Percentiles rank a stretch among this genome's conserved stretches.
Evolutionary conservation across 2,797 vertebrate genomes (phyloP).

Genomic region (Nannoperca australis): DNA sequence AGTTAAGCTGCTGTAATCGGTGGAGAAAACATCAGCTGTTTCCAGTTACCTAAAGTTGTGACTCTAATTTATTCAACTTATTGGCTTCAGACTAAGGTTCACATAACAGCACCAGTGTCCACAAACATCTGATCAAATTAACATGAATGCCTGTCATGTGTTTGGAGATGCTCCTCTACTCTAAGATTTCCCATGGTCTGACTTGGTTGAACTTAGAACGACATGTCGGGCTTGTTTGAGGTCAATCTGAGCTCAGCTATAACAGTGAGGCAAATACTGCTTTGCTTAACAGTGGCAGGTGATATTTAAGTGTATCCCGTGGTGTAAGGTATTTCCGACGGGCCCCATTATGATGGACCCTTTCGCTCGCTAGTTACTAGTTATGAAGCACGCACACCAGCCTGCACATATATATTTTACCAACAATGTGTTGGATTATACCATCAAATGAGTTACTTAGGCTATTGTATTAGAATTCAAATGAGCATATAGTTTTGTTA

Average conservation of each 20-base stretch:
- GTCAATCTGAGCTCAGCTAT: conserved; percentile 7
- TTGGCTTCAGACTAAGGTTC: conserved; percentile 61
- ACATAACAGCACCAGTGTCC: conserved; percentile 71
- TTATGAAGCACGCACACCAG: too few relatives aligned
- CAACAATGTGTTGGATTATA: too few relatives aligned
- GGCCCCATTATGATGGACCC: too few relatives aligned
- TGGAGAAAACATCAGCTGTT: conserved; percentile 87
- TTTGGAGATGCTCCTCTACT: conserved; percentile 56
- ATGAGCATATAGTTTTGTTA: too few relatives aligned
- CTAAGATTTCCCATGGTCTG: conserved; percentile 42
- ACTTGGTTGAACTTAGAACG: conserved; percentile 23
- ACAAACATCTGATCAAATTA: conserved; percentile 74
- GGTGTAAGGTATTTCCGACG: too few relatives aligned
- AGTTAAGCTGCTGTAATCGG: conserved; percentile 49
- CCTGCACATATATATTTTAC: too few relatives aligned
- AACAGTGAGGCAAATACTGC: neutral
- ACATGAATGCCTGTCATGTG: conserved; percentile 80
- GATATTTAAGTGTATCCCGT: neutral
- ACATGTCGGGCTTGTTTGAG: conserved; percentile 8
- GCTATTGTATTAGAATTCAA: too few relatives aligned
- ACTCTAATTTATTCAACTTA: conserved; percentile 79
- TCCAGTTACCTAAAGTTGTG: conserved; percentile 81
- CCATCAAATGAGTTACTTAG: too few relatives aligned
- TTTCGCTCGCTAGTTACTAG: too few relatives aligned
- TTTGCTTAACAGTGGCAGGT: neutral